Evolutionary conservation across 2,888 invertebrate genomes (phyloP).

Genomic region (Tenthredo amoena): DNA sequence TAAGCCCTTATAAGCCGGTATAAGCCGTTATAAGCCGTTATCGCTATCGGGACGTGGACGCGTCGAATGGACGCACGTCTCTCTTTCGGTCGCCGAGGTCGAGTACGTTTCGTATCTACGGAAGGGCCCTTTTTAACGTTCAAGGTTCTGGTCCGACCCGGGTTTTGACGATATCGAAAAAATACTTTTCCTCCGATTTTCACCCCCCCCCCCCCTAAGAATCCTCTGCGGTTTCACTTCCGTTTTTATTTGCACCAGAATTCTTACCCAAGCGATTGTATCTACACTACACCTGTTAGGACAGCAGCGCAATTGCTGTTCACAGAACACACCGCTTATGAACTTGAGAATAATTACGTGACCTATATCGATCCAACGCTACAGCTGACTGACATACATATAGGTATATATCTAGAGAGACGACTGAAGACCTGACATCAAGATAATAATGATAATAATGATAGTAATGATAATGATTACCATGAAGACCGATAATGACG

Average conservation of each 20-base stretch:
- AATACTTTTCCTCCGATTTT: neutral
- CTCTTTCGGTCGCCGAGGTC: constrained; percentile 30
- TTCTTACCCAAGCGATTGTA: neutral
- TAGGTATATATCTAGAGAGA: neutral
- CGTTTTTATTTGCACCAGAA: neutral
- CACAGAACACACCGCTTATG: neutral
- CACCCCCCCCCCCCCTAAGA: neutral
- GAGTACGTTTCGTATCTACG: constrained; percentile 16
- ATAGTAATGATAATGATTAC: neutral
- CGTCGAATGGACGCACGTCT: constrained; percentile 46
- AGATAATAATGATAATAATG: neutral
- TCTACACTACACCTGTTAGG: neutral
- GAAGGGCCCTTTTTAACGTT: neutral
- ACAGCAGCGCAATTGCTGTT: neutral
- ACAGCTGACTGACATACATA: neutral
- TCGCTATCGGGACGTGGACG: constrained; percentile 47
- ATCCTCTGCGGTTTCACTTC: neutral
- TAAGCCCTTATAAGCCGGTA: constrained; percentile 48
- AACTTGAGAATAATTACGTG: constrained; percentile 1
- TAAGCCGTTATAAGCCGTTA: constrained; percentile 52
- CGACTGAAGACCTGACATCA: neutral
- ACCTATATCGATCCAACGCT: neutral
- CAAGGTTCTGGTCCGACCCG: neutral
- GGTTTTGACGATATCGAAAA: neutral
- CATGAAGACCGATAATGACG: neutral